Percentiles rank a stretch among this genome's conserved stretches.
Conservation (phyloP, 2,113 vertebrate genomes). For the Saimiri boliviensis region DNA sequence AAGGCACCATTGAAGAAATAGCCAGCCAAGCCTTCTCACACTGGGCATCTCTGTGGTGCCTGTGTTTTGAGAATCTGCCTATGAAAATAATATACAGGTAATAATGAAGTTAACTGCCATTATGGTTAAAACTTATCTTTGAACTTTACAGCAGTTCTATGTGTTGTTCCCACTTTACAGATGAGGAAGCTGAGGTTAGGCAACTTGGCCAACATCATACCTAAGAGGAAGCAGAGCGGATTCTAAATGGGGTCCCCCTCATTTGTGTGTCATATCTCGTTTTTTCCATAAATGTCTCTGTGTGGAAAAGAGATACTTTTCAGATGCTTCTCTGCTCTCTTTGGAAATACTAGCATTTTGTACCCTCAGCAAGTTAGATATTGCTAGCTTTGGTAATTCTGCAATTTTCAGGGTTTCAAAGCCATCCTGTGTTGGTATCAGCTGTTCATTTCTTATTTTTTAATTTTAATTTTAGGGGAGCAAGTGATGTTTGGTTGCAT, state of each 20-base stretch:
- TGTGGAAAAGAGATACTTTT: neutral
- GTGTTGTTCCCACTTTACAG: neutral
- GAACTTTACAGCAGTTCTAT: neutral
- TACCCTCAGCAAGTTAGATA: neutral
- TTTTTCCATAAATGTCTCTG: neutral
- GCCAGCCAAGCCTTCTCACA: neutral
- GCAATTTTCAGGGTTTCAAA: neutral
- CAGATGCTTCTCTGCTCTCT: neutral
- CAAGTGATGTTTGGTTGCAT: no score
- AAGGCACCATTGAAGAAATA: neutral
- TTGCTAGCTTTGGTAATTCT: neutral
- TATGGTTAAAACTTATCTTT: neutral
- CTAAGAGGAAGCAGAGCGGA: neutral
- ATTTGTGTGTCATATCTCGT: neutral
- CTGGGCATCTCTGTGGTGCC: neutral
- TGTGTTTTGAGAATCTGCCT: neutral
- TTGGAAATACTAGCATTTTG: neutral
- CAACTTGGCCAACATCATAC: neutral
- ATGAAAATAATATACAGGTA: neutral
- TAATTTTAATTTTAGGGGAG: no score
- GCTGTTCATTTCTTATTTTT: neutral
- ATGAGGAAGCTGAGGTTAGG: neutral
- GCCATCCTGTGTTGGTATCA: neutral
- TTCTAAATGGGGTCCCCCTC: neutral
- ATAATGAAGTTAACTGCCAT: neutral